Percentiles rank a stretch among this genome's conserved stretches.
These are phyloP conservation scores for Bimastos eiseni DNA, from an alignment of 2,888 invertebrate genomes.

Conservation along the genomic window DNA sequence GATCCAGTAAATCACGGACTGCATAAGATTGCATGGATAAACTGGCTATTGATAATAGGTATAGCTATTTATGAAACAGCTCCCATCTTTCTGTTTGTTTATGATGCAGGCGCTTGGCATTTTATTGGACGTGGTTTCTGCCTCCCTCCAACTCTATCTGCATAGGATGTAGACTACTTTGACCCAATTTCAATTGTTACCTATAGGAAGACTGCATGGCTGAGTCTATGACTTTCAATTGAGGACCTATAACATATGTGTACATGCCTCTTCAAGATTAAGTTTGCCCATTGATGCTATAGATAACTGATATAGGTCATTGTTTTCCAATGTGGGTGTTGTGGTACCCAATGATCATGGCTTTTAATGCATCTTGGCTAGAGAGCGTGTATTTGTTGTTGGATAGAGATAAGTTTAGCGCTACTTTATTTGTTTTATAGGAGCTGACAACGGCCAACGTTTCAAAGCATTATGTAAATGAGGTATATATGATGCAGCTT, in stretches of 20 bases:
- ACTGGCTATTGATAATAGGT: background rate
- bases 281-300: background rate
- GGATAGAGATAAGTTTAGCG: background rate
- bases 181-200: background rate
- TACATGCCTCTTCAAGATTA: background rate
- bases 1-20: background rate
- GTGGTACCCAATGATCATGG: background rate
- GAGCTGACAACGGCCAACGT: background rate
- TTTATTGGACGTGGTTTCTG: background rate
- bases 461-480: background rate
- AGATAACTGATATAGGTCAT: too few relatives aligned
- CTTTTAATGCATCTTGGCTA: too few relatives aligned
- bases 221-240: background rate
- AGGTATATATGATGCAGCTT: background rate
- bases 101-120: background rate
- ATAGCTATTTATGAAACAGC: background rate
- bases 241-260: background rate
- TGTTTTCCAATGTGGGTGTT: too few relatives aligned
- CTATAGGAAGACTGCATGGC: background rate
- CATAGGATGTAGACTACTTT: background rate
- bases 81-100: background rate
- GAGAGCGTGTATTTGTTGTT: background rate
- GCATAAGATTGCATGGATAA: background rate
- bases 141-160: background rate
- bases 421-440: background rate